phyloP scores from a whole-genome alignment of 2,797 vertebrate genomes.

The Siniperca scherzeri region DNA sequence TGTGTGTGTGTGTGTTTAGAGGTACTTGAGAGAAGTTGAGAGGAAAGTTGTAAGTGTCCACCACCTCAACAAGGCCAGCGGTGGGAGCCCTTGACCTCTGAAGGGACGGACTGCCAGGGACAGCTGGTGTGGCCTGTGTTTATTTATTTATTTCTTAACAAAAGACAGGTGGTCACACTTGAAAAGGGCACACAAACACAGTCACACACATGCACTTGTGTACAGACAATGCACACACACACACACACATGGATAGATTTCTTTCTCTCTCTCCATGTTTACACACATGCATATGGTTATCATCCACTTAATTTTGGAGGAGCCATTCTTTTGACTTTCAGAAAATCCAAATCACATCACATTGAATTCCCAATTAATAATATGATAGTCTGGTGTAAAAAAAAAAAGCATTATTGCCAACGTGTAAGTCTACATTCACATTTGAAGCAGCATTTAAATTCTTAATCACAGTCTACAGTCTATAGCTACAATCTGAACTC shows the following conservation, averaged over 20 bases:
- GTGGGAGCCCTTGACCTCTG: conserved; percentile 92
- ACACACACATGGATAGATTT: conserved; percentile 44
- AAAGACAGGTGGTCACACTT: conserved; percentile 93
- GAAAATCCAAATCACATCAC: conserved; percentile 38
- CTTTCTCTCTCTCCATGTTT: conserved; percentile 47
- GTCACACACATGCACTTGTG: conserved; percentile 71
- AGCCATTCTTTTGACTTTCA: conserved; percentile 76
- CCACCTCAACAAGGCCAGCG: conserved; percentile 88
- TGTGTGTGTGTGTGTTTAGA: conserved; percentile 62
- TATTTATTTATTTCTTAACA: conserved; percentile 92
- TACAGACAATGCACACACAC: conserved; percentile 65
- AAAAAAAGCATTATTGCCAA: background rate
- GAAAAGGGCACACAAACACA: conserved; percentile 88
- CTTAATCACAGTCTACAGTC: conserved; percentile 12
- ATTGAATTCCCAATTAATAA: conserved; percentile 21
- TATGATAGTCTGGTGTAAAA: conserved; percentile 1
- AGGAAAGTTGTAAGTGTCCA: conserved; percentile 89
- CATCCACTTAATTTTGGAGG: conserved; percentile 73
- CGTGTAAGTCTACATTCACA: background rate
- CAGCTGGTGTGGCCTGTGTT: conserved; percentile 89
- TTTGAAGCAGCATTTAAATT: conserved; percentile 1
- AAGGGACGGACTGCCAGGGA: conserved; percentile 87
- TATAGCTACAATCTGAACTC: conserved; percentile 12
- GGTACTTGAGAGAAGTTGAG: conserved; percentile 84
- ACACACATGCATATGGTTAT: conserved; percentile 75